phyloP scores from a whole-genome alignment of 1,140 invertebrate species.

The Diprion similis region DNA sequence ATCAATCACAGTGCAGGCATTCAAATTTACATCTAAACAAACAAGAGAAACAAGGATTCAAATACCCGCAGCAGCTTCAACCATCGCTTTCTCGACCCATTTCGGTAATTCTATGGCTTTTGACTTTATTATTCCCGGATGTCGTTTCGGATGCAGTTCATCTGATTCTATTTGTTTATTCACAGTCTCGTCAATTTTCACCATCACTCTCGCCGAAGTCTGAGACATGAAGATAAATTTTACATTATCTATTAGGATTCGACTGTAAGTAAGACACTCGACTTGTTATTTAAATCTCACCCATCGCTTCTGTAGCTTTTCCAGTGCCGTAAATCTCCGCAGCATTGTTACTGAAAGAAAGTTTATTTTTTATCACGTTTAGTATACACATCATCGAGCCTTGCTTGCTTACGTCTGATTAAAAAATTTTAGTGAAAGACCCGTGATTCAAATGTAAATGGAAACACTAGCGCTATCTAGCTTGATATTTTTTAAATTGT shows the following conservation, averaged over 20 bases:
- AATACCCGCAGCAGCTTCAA: slow-evolving; percentile 60
- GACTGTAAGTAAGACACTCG: too few species aligned
- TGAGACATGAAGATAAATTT: slow-evolving; percentile 14
- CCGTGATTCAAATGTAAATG: not conserved
- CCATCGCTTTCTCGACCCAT: slow-evolving; percentile 64
- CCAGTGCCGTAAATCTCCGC: too few species aligned
- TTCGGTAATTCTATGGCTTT: slow-evolving; percentile 64
- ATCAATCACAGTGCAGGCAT: not conserved
- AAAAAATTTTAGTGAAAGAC: not conserved
- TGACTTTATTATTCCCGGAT: slow-evolving; percentile 69
- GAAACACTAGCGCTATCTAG: not conserved
- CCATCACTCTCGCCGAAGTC: slow-evolving; percentile 56
- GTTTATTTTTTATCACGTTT: too few species aligned
- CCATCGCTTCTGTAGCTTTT: too few species aligned
- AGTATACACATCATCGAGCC: too few species aligned
- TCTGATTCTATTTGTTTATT: slow-evolving; percentile 64
- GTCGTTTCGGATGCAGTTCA: slow-evolving; percentile 69
- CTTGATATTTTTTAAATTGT: not conserved
- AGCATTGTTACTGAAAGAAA: too few species aligned
- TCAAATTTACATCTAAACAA: not conserved
- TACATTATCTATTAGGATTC: too few species aligned
- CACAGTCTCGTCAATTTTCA: slow-evolving; percentile 60
- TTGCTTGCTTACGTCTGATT: not conserved
- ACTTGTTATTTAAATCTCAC: too few species aligned
- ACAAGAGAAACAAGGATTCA: not conserved